Evolutionary conservation across 2,113 vertebrate genomes (phyloP).

Genomic region (Oryzias curvinotus): DNA sequence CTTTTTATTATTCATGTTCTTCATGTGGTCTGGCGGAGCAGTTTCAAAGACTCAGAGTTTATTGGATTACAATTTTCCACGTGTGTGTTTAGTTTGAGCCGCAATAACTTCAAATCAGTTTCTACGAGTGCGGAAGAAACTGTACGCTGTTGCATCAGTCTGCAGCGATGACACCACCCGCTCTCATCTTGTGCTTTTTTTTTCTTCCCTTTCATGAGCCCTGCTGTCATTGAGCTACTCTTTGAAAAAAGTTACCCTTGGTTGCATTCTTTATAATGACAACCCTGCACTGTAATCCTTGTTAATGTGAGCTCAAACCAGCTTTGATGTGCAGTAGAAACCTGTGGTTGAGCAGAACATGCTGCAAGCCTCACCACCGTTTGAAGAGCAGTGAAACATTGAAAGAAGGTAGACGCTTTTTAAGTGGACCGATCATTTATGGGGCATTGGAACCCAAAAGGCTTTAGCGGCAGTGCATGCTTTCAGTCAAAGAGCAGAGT

Average conservation of each 20-base stretch:
- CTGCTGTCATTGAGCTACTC: slow-evolving; percentile 48
- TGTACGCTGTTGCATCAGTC: slow-evolving; percentile 36
- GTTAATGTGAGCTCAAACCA: slow-evolving; percentile 46
- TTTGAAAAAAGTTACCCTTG: slow-evolving; percentile 42
- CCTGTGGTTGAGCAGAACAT: slow-evolving; percentile 17
- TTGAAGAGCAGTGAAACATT: slow-evolving; percentile 32
- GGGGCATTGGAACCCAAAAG: slow-evolving; percentile 10
- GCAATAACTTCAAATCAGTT: slow-evolving; percentile 17
- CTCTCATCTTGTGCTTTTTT: slow-evolving; percentile 44
- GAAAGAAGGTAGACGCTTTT: slow-evolving; percentile 11
- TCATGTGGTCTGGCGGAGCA: slow-evolving; percentile 30
- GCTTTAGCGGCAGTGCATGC: slow-evolving; percentile 47
- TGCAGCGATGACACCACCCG: slow-evolving; percentile 34
- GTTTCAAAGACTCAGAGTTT: slow-evolving; percentile 37
- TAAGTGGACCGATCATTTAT: slow-evolving; percentile 33
- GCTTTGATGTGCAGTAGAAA: slow-evolving; percentile 60
- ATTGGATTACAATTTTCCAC: slow-evolving; percentile 25
- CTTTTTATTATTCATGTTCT: slow-evolving; percentile 3
- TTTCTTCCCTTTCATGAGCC: slow-evolving; percentile 41
- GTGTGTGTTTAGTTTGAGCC: slow-evolving; percentile 23
- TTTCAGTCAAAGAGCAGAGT: slow-evolving; percentile 40
- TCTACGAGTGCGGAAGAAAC: slow-evolving; percentile 32
- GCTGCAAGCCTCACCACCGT: slow-evolving; percentile 28
- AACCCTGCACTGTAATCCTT: slow-evolving; percentile 47
- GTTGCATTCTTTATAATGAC: slow-evolving; percentile 45